Base-by-base conservation (phyloP, 2,888 invertebrate species). In the Lasioglossum calceatum region DNA sequence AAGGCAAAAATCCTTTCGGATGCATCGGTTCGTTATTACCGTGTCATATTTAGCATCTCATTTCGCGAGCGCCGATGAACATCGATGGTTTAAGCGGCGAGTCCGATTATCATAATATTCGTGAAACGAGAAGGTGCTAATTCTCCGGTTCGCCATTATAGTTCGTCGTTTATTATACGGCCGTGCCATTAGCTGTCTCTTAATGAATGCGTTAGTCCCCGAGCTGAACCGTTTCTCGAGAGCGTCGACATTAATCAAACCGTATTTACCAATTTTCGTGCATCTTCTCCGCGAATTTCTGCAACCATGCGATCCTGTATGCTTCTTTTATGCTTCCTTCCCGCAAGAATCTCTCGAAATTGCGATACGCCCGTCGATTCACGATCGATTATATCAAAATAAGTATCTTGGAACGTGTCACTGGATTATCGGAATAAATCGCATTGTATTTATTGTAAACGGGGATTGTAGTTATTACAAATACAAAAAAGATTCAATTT, bases 71-170 rank as follows among this genome's bases (percentile, higher is more conserved):
- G 77, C 72, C 77, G 73, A 84, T 73, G 77, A 77, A 82, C 42
- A 42, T 50, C 47, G 83, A 36, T 47, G 73, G 50, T 61, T 8
- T n/a, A 67, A 42, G 27, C 74, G 77, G 83, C 73, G 50, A 27
- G 23, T 23, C 36, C 78, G 78, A 85, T 83, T 84, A 84, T 85
- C 77, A 70, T 75, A 83, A 84, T 83, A 71, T 78, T 42, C 73
- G 54, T 12, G 70, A 64, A 70, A 50, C 47, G 54, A 54, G 83
- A 79, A 79, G 50, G 78, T 78, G 84, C 27, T 74, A 83, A 78
- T 83, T 85, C 61, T 70, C 71, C 50, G 36, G 71, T 54, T 70
- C 74, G 50, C 75, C 71, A 39, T 32, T 39, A 44, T 32, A 14
- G 44, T 75, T 75, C n/a, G 72, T 79, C 73, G 73, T 77, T 82